These are phyloP conservation scores for Beris morrisii DNA, from an alignment of 2,888 invertebrate genomes.

Conservation along the genomic window DNA sequence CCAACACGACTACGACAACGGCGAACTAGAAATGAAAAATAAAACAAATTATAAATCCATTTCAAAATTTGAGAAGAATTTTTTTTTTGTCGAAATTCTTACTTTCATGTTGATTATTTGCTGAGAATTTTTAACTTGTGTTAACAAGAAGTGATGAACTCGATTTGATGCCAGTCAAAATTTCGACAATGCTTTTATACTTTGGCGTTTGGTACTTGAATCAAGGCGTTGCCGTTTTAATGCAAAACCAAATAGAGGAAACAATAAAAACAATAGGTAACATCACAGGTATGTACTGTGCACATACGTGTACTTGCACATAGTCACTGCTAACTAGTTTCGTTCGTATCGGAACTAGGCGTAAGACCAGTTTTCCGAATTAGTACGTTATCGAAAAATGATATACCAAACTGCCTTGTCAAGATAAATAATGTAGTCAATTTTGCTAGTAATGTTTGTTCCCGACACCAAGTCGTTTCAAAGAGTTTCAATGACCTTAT, in stretches of 20 bases:
- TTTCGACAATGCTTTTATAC: constrained; percentile 25
- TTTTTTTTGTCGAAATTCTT: background rate
- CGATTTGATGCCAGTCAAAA: constrained; percentile 15
- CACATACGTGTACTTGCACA: too few relatives aligned
- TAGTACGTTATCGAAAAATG: too few relatives aligned
- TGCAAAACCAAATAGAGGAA: constrained; percentile 23
- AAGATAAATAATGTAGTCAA: too few relatives aligned
- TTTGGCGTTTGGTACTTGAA: constrained; percentile 14
- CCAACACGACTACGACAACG: constrained; percentile 25
- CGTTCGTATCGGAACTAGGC: too few relatives aligned
- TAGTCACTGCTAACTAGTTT: too few relatives aligned
- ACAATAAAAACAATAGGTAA: constrained; percentile 23
- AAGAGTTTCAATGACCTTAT: too few relatives aligned
- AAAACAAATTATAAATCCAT: background rate
- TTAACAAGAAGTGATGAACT: constrained; percentile 12
- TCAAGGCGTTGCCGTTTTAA: constrained; percentile 13
- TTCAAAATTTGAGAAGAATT: background rate
- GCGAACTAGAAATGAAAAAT: constrained; percentile 29
- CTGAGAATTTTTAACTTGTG: constrained; percentile 3
- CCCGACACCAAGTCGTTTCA: too few relatives aligned
- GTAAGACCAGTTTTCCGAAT: too few relatives aligned
- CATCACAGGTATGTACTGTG: background rate
- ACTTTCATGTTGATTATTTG: constrained; percentile 26
- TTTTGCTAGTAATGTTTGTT: too few relatives aligned
- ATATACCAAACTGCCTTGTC: too few relatives aligned